Evolutionary conservation across 2,113 vertebrate genomes (phyloP).

Genomic region (Neopipo cinnamomea): DNA sequence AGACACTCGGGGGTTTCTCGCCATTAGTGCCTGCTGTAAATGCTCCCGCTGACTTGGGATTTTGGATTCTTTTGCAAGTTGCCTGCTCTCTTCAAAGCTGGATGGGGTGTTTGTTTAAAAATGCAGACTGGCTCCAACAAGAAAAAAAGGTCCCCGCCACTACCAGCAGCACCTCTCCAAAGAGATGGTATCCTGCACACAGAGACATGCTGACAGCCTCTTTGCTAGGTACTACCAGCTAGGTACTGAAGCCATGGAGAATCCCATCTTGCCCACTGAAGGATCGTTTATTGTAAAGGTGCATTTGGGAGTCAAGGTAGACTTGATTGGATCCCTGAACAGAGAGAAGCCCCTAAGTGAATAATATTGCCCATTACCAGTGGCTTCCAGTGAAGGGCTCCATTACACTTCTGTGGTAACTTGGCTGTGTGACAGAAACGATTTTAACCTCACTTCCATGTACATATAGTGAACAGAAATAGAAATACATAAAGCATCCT

Average conservation of each 20-base stretch:
- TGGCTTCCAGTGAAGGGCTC: background rate
- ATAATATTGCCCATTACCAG: background rate
- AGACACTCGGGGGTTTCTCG: background rate
- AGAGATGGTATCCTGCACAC: background rate
- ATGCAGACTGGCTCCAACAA: background rate
- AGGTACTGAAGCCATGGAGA: background rate
- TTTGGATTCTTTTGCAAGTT: background rate
- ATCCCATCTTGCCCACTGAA: background rate
- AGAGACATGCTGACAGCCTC: background rate
- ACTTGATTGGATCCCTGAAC: background rate
- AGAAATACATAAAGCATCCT: background rate
- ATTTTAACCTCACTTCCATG: background rate
- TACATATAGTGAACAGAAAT: background rate
- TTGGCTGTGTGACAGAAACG: background rate
- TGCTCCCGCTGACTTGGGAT: background rate
- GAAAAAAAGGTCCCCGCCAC: background rate
- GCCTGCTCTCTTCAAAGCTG: background rate
- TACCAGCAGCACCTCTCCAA: background rate
- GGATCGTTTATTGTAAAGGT: background rate
- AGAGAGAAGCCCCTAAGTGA: background rate
- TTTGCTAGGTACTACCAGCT: background rate
- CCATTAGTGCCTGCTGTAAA: background rate
- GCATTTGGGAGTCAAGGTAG: background rate
- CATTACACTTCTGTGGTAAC: background rate
- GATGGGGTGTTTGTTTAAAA: background rate